These are phyloP conservation scores for Periplaneta americana DNA, from an alignment of 1,140 invertebrate species.

Conservation along the genomic window DNA sequence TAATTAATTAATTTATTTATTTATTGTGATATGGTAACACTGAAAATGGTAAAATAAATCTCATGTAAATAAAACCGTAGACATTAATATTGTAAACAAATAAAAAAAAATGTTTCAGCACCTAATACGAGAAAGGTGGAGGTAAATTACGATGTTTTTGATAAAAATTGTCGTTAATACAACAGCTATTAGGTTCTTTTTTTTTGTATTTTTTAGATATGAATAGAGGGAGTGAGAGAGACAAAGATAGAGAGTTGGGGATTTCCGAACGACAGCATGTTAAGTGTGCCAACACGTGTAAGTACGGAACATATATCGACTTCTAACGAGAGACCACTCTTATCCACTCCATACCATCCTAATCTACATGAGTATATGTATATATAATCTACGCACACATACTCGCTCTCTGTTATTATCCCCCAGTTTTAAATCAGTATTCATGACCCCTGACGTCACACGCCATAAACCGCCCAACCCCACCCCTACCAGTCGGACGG, in stretches of 20 bases:
- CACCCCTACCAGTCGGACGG: neutral
- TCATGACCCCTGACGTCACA: neutral
- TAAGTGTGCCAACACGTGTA: neutral
- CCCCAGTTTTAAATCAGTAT: neutral
- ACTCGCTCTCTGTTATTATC: neutral
- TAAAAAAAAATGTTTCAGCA: too few species aligned
- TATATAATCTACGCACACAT: neutral
- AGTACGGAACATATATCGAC: neutral
- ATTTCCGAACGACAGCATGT: neutral
- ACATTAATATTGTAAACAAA: too few species aligned
- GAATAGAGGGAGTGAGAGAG: neutral
- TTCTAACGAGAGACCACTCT: neutral
- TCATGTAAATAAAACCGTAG: too few species aligned
- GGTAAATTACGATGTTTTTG: too few species aligned
- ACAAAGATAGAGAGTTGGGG: too few species aligned
- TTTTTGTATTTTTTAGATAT: neutral
- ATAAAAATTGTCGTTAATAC: too few species aligned
- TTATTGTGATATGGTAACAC: too few species aligned
- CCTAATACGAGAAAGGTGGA: too few species aligned
- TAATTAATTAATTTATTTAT: too few species aligned
- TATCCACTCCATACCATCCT: neutral
- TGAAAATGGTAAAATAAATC: too few species aligned
- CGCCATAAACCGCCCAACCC: too few species aligned
- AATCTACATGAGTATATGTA: neutral
- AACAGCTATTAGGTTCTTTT: neutral